A percentile compares a stretch with the other conserved stretches of the same genome.
Evolutionary conservation across 1,140 invertebrate species (phyloP).

Genomic region (Euglossa dilemma): DNA sequence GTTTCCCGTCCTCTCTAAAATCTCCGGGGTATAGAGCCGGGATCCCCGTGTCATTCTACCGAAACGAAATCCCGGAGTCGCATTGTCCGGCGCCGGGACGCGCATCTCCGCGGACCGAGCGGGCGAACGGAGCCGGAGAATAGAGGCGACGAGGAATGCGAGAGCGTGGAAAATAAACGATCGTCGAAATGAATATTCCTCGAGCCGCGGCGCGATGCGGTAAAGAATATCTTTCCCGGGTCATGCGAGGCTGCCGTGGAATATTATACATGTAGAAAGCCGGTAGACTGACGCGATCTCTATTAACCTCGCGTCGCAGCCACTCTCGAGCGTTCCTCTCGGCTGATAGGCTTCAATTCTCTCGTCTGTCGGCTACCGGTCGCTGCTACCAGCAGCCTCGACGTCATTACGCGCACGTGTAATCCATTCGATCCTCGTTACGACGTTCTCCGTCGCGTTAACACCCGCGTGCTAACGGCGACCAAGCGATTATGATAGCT

Average conservation of each 20-base stretch:
- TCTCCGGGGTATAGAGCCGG: too few relatives aligned
- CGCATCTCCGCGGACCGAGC: too few relatives aligned
- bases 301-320: slow-evolving; percentile 73
- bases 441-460: slow-evolving; percentile 64
- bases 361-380: slow-evolving; percentile 68
- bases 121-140: too few relatives aligned
- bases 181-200: slow-evolving; percentile 32
- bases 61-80: too few relatives aligned
- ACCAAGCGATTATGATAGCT: slow-evolving; percentile 21
- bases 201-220: too few relatives aligned
- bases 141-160: not conserved
- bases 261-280: slow-evolving; percentile 64
- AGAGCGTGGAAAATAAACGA: slow-evolving; percentile 23
- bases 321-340: slow-evolving; percentile 52
- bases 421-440: slow-evolving; percentile 73
- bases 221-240: slow-evolving; percentile 15
- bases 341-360: slow-evolving; percentile 71
- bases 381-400: slow-evolving; percentile 54
- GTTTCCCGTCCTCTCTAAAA: too few relatives aligned
- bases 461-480: slow-evolving; percentile 50
- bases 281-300: slow-evolving; percentile 75
- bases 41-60: too few relatives aligned
- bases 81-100: too few relatives aligned
- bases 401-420: slow-evolving; percentile 71
- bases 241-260: not conserved